Evolutionary conservation across 2,888 invertebrate genomes (phyloP), one percentile per base, ranked within the genome.

Genomic region (Pyrgus malvae): DNA sequence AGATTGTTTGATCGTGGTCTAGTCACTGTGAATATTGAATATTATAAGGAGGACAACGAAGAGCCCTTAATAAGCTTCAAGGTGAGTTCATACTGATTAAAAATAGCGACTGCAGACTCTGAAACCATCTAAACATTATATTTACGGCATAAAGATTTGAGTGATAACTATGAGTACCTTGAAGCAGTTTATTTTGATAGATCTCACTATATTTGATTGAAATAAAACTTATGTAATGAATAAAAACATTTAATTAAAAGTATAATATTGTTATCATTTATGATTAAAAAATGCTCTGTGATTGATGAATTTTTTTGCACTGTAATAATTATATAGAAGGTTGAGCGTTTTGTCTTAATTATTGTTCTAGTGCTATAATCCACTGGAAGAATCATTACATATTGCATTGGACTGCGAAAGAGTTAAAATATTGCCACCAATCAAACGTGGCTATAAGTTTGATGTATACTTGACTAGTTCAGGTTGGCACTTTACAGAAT

Each of bases 401-500:
- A 91, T 92, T 79, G 92, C 92, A 80, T 91, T 95, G 91, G 93
- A 93, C 84, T 93, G 94, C 80, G 91, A 92, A 81, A 93, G 95
- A 83, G 93, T 95, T 80, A 96, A 96, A 91, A 91, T 94, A 82
- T 93, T 96, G 79, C 96, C 96, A 76, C 93, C 95, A 66, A 92
- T 96, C 84, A 95, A 94, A 91, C 92, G 96, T 83, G 96, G 95
- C 83, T 94, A 94, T 88, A 92, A 93, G 84, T 93, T 94, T 87
- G 96, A 96, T 91, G 94, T 95, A 78, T 96, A 96, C 91, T 93
- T 95, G 86, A 95, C 95, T 88, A 95, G 95, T 87, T 95, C 96
- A 96, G 96, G 96, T 96, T 92, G 92, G 93, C 65, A 5, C 29
- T 31, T 55, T 45, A 37, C 55, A 60, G n/a, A 58, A 48, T 51